Evolutionary conservation across 2,888 invertebrate species (phyloP).

Genomic region (Cerceris rybyensis): DNA sequence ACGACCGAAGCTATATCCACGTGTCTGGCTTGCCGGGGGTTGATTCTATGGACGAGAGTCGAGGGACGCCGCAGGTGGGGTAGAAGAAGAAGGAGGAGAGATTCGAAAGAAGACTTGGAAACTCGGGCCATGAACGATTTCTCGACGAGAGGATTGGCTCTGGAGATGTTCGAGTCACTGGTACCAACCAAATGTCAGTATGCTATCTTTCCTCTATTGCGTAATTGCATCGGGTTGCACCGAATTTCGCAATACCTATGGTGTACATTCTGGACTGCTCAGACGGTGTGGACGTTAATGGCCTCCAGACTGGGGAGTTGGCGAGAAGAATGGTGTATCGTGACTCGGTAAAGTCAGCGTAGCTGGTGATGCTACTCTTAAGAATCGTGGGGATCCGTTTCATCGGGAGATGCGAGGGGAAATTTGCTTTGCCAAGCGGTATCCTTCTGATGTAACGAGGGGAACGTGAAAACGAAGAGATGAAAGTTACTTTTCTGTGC

Average conservation of each 20-base stretch:
- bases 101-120: constrained; percentile 40
- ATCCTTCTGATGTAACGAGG: background rate
- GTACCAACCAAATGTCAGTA: background rate
- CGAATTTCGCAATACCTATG: constrained; percentile 26
- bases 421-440: background rate
- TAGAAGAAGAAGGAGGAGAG: background rate
- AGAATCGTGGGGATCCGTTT: background rate
- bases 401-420: background rate
- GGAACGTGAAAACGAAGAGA: no score
- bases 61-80: background rate
- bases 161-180: background rate
- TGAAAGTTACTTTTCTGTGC: no score
- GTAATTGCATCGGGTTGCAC: constrained; percentile 32
- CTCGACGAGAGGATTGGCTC: constrained; percentile 19
- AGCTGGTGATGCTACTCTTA: background rate
- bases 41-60: constrained; percentile 4
- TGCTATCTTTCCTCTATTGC: background rate
- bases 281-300: constrained; percentile 17
- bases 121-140: constrained; percentile 28
- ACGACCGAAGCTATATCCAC: constrained; percentile 68
- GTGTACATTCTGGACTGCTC: background rate
- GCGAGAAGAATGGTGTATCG: background rate
- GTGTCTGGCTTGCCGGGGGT: constrained; percentile 66
- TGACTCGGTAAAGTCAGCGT: background rate
- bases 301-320: constrained; percentile 7